Evolutionary conservation across 2,888 invertebrate genomes (phyloP).

Genomic region (Chloroclysta siterata): DNA sequence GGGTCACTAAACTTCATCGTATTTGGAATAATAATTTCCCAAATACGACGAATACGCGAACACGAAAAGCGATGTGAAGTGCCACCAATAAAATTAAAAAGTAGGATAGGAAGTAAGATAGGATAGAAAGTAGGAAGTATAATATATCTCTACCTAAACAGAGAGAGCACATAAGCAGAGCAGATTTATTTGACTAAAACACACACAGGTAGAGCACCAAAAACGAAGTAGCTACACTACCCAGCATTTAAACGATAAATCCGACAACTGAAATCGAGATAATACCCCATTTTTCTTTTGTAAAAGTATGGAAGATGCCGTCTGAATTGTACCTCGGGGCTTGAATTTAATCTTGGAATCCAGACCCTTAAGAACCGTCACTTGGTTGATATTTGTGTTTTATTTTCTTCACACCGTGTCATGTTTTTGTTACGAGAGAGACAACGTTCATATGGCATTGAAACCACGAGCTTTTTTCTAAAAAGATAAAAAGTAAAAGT

Average conservation of each 20-base stretch:
- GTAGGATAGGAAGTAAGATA: too few relatives aligned
- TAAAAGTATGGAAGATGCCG: conserved; percentile 73
- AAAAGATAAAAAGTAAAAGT: too few relatives aligned
- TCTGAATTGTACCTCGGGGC: conserved; percentile 79
- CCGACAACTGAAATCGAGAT: conserved; percentile 76
- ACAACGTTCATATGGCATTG: neutral
- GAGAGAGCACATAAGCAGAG: too few relatives aligned
- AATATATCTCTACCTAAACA: too few relatives aligned
- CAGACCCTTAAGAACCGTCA: conserved; percentile 75
- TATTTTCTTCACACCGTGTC: conserved; percentile 52
- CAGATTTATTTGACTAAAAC: too few relatives aligned
- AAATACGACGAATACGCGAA: too few relatives aligned
- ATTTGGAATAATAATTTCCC: too few relatives aligned
- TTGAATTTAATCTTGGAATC: conserved; percentile 82
- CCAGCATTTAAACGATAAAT: conserved; percentile 27
- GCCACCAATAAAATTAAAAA: too few relatives aligned
- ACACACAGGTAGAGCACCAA: too few relatives aligned
- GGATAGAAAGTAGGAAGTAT: too few relatives aligned
- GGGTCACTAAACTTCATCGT: too few relatives aligned
- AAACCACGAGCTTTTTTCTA: neutral
- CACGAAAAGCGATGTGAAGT: too few relatives aligned
- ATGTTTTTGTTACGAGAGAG: conserved; percentile 51
- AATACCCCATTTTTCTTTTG: conserved; percentile 79
- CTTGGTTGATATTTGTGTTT: conserved; percentile 59
- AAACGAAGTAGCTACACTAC: conserved; percentile 18